A percentile compares a stretch with the other conserved stretches of the same genome.
Evolutionary conservation across 2,888 invertebrate genomes (phyloP).

Genomic region (Drosophila monieri): DNA sequence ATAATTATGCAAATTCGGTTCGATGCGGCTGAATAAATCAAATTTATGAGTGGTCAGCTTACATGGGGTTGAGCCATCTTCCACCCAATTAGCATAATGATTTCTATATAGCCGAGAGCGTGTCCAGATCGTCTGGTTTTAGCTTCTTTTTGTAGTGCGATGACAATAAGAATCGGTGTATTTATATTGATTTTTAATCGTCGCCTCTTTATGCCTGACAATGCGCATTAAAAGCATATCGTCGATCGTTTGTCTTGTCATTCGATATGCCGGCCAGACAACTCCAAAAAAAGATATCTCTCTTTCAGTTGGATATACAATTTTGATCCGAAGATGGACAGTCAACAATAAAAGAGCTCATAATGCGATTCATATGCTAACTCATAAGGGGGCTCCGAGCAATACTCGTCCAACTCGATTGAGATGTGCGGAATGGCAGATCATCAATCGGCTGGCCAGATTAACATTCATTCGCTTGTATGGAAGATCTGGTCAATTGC

Average conservation of each 20-base stretch:
- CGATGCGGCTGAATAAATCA: slow-evolving; percentile 59
- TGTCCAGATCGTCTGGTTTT: slow-evolving; percentile 10
- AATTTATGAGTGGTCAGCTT: slow-evolving; percentile 46
- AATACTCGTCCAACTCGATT: slow-evolving; percentile 36
- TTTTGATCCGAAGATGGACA: slow-evolving; percentile 40
- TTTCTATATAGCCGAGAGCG: slow-evolving; percentile 34
- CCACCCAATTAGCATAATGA: slow-evolving; percentile 36
- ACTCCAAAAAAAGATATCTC: slow-evolving; percentile 44
- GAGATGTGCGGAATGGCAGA: slow-evolving; percentile 36
- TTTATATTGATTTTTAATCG: slow-evolving; percentile 78
- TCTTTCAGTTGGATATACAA: slow-evolving; percentile 27
- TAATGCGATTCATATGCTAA: slow-evolving; percentile 50
- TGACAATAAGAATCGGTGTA: slow-evolving; percentile 31
- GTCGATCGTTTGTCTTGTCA: slow-evolving; percentile 36
- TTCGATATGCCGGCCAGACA: slow-evolving; percentile 26
- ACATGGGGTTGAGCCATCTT: slow-evolving; percentile 45
- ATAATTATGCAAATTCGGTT: slow-evolving; percentile 71
- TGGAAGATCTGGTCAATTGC: slow-evolving; percentile 10
- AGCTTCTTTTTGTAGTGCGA: slow-evolving; percentile 17
- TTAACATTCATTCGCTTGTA: slow-evolving; percentile 9
- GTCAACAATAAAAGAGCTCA: slow-evolving; percentile 20
- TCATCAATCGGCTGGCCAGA: slow-evolving; percentile 28
- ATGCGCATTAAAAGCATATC: slow-evolving; percentile 38
- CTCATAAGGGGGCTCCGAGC: slow-evolving; percentile 9
- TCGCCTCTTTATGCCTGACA: slow-evolving; percentile 54